These are phyloP conservation scores for Galerucella pusilla DNA, from an alignment of 2,888 invertebrate species.

Conservation along the genomic window DNA sequence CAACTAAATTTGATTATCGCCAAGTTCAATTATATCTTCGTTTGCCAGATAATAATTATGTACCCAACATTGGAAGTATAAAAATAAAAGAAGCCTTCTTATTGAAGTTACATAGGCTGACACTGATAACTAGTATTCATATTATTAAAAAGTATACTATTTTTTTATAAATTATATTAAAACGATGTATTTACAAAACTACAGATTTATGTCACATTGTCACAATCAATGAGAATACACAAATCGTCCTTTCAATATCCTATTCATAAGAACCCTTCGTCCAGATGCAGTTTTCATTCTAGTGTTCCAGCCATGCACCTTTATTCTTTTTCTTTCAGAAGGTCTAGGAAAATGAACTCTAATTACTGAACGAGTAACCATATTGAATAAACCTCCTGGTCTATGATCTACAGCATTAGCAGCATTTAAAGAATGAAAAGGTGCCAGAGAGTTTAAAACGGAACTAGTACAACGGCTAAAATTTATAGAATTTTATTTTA, in stretches of 20 bases:
- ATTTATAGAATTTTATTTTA: background rate
- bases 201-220: background rate
- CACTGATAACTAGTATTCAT: too few species aligned
- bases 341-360: slow-evolving; percentile 81
- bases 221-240: slow-evolving; percentile 73
- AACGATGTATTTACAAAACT: background rate
- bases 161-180: background rate
- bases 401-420: slow-evolving; percentile 23
- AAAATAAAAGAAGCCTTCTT: too few species aligned
- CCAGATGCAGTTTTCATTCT: slow-evolving; percentile 78
- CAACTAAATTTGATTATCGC: too few species aligned
- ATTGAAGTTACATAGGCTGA: too few species aligned
- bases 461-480: slow-evolving; percentile 31
- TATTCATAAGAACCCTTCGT: slow-evolving; percentile 78
- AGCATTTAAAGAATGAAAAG: slow-evolving; percentile 40
- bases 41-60: too few species aligned
- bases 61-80: too few species aligned
- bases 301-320: slow-evolving; percentile 76
- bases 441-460: slow-evolving; percentile 26
- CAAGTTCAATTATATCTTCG: too few species aligned
- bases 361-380: slow-evolving; percentile 66
- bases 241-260: slow-evolving; percentile 79
- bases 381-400: slow-evolving; percentile 57
- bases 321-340: slow-evolving; percentile 77
- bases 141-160: too few species aligned